A percentile compares a stretch with the other conserved stretches of the same genome.
phyloP scores from a whole-genome alignment of 2,113 vertebrate species.

The Jacana jacana region DNA sequence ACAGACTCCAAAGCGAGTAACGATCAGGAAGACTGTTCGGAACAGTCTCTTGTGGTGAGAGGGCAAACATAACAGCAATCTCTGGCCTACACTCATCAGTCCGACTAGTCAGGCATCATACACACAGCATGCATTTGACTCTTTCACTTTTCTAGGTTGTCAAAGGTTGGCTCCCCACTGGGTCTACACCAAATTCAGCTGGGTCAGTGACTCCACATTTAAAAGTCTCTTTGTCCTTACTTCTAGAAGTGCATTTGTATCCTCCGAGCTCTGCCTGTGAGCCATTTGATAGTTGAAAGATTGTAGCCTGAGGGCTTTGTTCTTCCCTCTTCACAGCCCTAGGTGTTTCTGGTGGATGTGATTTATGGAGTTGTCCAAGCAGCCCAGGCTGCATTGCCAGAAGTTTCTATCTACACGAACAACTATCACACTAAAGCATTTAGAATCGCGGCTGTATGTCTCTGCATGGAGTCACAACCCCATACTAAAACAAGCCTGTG shows the following conservation, averaged over 20 bases:
- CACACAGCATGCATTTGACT: neutral
- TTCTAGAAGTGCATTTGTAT: neutral
- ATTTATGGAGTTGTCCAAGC: neutral
- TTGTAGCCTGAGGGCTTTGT: neutral
- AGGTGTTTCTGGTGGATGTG: neutral
- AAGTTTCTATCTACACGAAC: neutral
- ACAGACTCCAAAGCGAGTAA: neutral
- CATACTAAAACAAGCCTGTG: neutral
- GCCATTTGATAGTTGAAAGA: neutral
- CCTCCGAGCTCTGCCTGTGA: neutral
- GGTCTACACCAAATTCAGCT: neutral
- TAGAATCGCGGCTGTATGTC: neutral
- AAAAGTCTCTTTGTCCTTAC: neutral
- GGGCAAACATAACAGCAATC: neutral
- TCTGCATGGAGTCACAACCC: neutral
- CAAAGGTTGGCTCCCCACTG: neutral
- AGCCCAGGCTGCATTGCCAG: neutral
- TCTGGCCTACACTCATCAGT: neutral
- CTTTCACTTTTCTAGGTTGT: neutral
- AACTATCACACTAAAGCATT: neutral
- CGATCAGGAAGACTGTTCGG: neutral
- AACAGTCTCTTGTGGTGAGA: neutral
- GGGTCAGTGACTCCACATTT: neutral
- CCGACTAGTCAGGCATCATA: neutral
- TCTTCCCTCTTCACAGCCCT: neutral